These are phyloP conservation scores for Eriocheir sinensis DNA, from an alignment of 1,140 invertebrate species.

Conservation along the genomic window DNA sequence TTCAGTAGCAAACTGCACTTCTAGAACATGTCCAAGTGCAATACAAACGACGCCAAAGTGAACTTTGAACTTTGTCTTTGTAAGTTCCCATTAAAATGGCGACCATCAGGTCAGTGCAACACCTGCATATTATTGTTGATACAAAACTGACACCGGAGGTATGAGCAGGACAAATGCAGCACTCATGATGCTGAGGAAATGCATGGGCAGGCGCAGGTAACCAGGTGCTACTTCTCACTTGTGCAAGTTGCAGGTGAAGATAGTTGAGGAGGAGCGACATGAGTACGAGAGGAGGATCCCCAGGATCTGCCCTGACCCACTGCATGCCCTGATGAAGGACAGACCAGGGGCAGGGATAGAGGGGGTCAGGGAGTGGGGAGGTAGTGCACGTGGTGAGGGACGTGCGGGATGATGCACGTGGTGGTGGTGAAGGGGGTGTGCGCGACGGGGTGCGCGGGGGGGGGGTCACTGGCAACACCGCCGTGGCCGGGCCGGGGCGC, in stretches of 20 bases:
- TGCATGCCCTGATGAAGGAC: background rate
- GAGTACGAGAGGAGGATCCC: background rate
- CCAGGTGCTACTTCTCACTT: background rate
- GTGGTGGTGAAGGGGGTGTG: slow-evolving; percentile 63
- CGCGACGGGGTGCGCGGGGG: slow-evolving; percentile 54
- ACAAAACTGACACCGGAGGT: background rate
- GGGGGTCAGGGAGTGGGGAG: background rate
- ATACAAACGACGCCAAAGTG: background rate
- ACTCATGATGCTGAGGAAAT: background rate
- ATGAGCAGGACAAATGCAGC: background rate
- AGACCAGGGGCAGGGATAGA: background rate
- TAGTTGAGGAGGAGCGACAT: background rate
- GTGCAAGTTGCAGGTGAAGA: background rate
- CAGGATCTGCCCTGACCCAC: background rate
- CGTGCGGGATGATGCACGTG: slow-evolving; percentile 60
- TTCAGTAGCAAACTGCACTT: background rate
- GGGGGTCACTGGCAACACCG: slow-evolving; percentile 44
- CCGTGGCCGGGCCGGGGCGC: slow-evolving; percentile 35
- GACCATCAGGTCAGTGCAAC: background rate
- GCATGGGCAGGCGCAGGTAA: background rate
- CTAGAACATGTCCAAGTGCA: background rate
- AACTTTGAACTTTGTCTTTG: background rate
- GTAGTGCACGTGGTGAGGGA: slow-evolving; percentile 66
- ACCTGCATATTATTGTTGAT: background rate
- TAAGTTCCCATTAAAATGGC: slow-evolving; percentile 10